These are phyloP conservation scores for Selenia dentaria DNA, from an alignment of 2,888 invertebrate genomes.

Conservation along the genomic window DNA sequence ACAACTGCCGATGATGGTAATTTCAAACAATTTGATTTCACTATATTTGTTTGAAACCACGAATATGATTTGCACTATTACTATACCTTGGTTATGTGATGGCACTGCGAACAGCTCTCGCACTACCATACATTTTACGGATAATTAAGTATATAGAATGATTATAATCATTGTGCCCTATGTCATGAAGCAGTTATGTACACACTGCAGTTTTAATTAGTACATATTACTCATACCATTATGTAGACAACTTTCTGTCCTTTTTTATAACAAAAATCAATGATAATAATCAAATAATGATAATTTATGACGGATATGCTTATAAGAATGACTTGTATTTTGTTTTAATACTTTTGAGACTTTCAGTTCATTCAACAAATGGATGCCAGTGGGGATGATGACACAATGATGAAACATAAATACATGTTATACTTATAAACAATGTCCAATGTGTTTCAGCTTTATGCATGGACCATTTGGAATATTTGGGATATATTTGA, in stretches of 20 bases:
- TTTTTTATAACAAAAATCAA: too few species aligned
- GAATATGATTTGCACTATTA: background rate
- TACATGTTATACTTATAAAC: slow-evolving; percentile 15
- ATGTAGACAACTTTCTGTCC: too few species aligned
- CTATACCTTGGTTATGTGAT: background rate
- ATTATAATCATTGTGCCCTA: too few species aligned
- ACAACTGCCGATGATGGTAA: background rate
- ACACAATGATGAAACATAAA: background rate
- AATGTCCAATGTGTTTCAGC: slow-evolving; percentile 25
- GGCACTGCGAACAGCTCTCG: too few species aligned
- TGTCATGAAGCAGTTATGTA: too few species aligned
- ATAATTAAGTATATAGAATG: too few species aligned
- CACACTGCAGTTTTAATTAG: too few species aligned
- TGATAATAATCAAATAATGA: slow-evolving; percentile 6
- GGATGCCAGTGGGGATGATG: background rate
- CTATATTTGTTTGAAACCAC: background rate
- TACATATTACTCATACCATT: too few species aligned
- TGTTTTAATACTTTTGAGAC: slow-evolving; percentile 2
- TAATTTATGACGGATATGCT: slow-evolving; percentile 9
- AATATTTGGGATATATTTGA: slow-evolving; percentile 18
- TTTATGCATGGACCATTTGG: slow-evolving; percentile 27
- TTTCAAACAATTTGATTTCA: too few species aligned
- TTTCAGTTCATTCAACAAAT: slow-evolving; percentile 5
- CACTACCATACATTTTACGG: background rate
- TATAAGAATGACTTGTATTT: slow-evolving; percentile 13